Percentiles rank a stretch among this genome's conserved stretches.
Conservation (phyloP, 2,113 vertebrate genomes). For the Salvelinus fontinalis region DNA sequence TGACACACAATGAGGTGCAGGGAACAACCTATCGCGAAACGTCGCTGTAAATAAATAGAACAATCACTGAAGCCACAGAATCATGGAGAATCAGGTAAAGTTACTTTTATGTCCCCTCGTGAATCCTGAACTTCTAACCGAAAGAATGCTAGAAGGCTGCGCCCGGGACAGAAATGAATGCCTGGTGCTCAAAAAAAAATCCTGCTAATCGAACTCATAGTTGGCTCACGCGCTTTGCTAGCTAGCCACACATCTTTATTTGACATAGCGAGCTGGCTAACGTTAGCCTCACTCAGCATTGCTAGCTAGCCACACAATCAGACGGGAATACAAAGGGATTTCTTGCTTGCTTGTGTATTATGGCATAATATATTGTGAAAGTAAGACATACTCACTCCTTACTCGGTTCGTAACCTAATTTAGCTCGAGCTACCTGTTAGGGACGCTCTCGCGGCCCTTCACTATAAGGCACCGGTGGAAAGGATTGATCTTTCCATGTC, state of each 20-base stretch:
- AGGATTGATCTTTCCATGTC: conserved; percentile 61
- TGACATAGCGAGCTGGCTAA: conserved; percentile 56
- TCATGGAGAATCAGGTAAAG: conserved; percentile 91
- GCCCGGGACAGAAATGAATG: conserved; percentile 49
- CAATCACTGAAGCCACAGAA: conserved; percentile 70
- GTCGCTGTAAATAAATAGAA: conserved; percentile 80
- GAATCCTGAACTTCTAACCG: conserved; percentile 40
- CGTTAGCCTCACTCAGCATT: conserved; percentile 40
- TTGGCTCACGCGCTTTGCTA: conserved; percentile 72
- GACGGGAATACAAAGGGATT: conserved; percentile 54
- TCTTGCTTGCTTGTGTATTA: conserved; percentile 21
- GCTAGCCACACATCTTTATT: conserved; percentile 69
- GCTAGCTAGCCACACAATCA: conserved; percentile 30
- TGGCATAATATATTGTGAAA: conserved; percentile 20
- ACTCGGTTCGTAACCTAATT: conserved; percentile 3
- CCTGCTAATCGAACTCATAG: conserved; percentile 70
- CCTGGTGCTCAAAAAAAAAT: conserved; percentile 54
- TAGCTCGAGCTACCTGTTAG: conserved; percentile 41
- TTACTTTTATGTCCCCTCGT: conserved; percentile 47
- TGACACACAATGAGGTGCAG: conserved; percentile 84
- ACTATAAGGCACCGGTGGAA: conserved; percentile 69
- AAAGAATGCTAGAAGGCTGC: conserved; percentile 37
- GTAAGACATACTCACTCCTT: conserved; percentile 17
- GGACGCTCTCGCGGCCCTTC: conserved; percentile 52
- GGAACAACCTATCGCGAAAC: conserved; percentile 71